phyloP scores from a whole-genome alignment of 1,140 invertebrate species.

The Neodiprion pinetum region DNA sequence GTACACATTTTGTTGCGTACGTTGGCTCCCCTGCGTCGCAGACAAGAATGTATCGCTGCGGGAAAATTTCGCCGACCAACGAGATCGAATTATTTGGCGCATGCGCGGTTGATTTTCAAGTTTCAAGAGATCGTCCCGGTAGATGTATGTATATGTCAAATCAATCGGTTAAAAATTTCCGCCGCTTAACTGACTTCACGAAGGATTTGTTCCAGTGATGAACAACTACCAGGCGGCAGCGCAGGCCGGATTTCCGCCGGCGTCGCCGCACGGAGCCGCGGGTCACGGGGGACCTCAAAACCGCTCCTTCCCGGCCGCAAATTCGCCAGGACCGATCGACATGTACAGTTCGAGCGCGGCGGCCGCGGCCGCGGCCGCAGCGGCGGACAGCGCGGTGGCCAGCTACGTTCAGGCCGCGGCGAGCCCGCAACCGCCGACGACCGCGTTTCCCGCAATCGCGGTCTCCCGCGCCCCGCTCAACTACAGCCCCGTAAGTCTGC shows the following conservation, averaged over 20 bases:
- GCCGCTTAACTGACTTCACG: too few relatives aligned
- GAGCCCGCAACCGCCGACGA: conserved; percentile 84
- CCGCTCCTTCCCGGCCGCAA: conserved; percentile 84
- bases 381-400: conserved; percentile 67
- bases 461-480: conserved; percentile 88
- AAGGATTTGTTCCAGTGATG: conserved; percentile 77
- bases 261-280: conserved; percentile 68
- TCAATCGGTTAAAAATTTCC: too few relatives aligned
- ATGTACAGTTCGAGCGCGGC: conserved; percentile 84
- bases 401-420: conserved; percentile 89
- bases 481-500: conserved; percentile 83
- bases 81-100: too few relatives aligned
- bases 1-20: too few relatives aligned
- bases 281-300: conserved; percentile 70
- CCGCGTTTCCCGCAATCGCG: conserved; percentile 87
- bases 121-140: too few relatives aligned
- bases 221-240: conserved; percentile 91
- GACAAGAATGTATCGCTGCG: too few relatives aligned
- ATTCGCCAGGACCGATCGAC: conserved; percentile 88
- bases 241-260: conserved; percentile 74
- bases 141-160: too few relatives aligned
- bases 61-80: too few relatives aligned
- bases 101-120: too few relatives aligned
- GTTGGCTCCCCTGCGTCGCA: too few relatives aligned
- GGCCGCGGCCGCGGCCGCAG: conserved; percentile 70